These are phyloP conservation scores for Mus spicilegus DNA, from an alignment of 2,113 vertebrate genomes.

Conservation along the genomic window DNA sequence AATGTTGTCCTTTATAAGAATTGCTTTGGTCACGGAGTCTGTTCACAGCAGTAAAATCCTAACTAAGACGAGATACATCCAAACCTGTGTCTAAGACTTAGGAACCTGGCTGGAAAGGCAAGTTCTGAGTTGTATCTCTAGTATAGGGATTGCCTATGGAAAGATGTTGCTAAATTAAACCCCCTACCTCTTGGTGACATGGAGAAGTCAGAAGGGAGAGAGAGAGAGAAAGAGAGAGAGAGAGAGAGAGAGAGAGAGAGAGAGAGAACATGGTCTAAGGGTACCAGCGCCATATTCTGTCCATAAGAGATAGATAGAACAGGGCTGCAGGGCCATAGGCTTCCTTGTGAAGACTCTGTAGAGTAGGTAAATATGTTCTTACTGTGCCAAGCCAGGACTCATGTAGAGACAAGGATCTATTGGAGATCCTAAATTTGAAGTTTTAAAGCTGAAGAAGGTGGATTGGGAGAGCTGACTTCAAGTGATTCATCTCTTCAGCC, in stretches of 20 bases:
- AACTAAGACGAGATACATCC: background rate
- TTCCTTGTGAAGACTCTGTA: background rate
- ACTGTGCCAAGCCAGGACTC: background rate
- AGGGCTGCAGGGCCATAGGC: background rate
- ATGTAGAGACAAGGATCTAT: background rate
- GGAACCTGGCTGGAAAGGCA: background rate
- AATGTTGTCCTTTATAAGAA: no score
- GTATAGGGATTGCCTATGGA: background rate
- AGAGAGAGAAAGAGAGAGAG: background rate
- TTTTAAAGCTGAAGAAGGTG: slow-evolving; percentile 2
- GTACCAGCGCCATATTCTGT: background rate
- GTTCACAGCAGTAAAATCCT: no score
- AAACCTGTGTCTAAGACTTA: background rate
- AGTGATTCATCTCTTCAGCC: background rate
- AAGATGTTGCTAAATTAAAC: background rate
- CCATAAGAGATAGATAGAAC: no score
- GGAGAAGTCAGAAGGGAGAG: background rate
- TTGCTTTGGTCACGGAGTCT: no score
- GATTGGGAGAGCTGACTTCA: background rate
- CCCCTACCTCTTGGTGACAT: background rate
- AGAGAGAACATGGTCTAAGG: background rate
- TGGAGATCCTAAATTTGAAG: background rate
- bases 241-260: background rate
- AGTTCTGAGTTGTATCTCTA: background rate
- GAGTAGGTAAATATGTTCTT: background rate